These are phyloP conservation scores for Chunga burmeisteri DNA, from an alignment of 2,113 vertebrate genomes.

Conservation along the genomic window DNA sequence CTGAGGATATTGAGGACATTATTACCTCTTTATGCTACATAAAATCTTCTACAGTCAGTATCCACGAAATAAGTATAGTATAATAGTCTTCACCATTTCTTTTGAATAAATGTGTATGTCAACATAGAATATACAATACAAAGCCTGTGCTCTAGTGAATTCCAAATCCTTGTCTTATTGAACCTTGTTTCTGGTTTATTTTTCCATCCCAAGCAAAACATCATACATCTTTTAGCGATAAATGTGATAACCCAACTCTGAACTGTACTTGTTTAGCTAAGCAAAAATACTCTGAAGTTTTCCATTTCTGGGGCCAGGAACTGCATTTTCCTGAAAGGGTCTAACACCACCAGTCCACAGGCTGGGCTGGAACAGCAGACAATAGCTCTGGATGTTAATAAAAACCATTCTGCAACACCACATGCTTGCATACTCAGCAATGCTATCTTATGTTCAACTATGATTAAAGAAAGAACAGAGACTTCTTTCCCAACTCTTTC, in stretches of 20 bases:
- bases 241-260: constrained; percentile 19
- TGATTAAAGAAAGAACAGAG: constrained; percentile 16
- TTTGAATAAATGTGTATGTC: background rate
- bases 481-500: background rate
- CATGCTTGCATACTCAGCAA: constrained; percentile 42
- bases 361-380: constrained; percentile 1
- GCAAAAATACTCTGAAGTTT: background rate
- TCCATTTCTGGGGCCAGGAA: constrained; percentile 4
- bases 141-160: background rate
- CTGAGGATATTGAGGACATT: background rate
- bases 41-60: background rate
- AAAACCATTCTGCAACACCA: constrained; percentile 10
- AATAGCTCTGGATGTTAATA: constrained; percentile 15
- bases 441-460: background rate
- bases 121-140: background rate
- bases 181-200: constrained; percentile 14
- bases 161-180: background rate
- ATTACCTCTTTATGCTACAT: background rate
- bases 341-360: constrained; percentile 14
- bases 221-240: background rate
- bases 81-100: background rate
- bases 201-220: constrained; percentile 30
- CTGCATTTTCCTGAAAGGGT: background rate
- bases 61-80: background rate
- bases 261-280: constrained; percentile 25